Conservation (phyloP, 2,797 vertebrate genomes). For the Bovichtus diacanthus region DNA sequence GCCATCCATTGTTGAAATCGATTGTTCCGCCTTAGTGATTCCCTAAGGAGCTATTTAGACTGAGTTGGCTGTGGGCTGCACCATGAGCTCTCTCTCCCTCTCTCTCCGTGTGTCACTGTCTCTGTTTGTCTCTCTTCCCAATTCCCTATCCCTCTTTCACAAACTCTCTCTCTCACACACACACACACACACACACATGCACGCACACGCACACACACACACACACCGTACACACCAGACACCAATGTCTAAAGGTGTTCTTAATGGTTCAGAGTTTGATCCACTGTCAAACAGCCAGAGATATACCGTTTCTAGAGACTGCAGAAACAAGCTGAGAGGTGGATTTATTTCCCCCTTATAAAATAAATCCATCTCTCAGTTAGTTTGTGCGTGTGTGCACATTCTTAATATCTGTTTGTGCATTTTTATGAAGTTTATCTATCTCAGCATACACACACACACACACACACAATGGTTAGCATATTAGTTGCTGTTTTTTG, state of each 20-base stretch:
- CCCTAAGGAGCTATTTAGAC: conserved; percentile 81
- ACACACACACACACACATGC: not conserved
- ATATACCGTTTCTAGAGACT: conserved; percentile 64
- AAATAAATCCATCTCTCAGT: conserved; percentile 49
- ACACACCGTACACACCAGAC: conserved; percentile 14
- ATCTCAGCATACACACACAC: not conserved
- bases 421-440: conserved; percentile 31
- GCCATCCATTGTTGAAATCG: conserved; percentile 78
- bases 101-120: conserved; percentile 1
- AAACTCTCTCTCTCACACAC: too few species aligned
- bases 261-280: conserved; percentile 72
- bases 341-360: conserved; percentile 51
- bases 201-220: conserved; percentile 14
- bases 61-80: conserved; percentile 70
- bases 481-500: conserved; percentile 30
- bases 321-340: conserved; percentile 39
- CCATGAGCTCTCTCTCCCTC: conserved; percentile 43
- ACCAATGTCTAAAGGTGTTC: conserved; percentile 61
- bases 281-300: conserved; percentile 65
- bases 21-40: conserved; percentile 79
- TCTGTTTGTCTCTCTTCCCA: not conserved
- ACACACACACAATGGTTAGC: conserved; percentile 1
- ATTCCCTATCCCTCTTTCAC: not conserved
- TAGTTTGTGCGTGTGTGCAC: not conserved
- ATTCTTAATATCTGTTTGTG: conserved; percentile 18